phyloP scores from a whole-genome alignment of 2,888 invertebrate genomes.

The Drosophila macrospina region DNA sequence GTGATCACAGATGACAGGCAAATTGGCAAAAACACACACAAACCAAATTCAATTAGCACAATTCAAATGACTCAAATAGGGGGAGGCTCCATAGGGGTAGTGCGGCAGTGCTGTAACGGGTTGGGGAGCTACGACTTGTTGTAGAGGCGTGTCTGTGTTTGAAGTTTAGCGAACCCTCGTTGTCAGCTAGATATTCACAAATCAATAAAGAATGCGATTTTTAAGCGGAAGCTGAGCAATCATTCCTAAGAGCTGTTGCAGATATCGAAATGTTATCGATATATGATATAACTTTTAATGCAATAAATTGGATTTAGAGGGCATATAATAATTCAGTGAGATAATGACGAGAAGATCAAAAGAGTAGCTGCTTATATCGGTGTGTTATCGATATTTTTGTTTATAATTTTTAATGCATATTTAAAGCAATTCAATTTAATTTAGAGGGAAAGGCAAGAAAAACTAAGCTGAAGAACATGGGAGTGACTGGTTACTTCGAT shows the following conservation, averaged over 20 bases:
- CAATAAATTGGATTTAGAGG: too few species aligned
- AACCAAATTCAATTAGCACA: conserved; percentile 64
- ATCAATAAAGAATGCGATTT: neutral
- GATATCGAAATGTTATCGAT: neutral
- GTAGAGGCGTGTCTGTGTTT: neutral
- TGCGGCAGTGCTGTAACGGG: neutral
- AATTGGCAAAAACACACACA: conserved; percentile 38
- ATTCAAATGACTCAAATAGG: conserved; percentile 31
- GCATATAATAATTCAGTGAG: too few species aligned
- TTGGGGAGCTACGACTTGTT: neutral
- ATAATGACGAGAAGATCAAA: too few species aligned
- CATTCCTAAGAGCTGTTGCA: neutral
- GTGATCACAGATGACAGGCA: conserved; percentile 61
- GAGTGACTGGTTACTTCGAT: too few species aligned
- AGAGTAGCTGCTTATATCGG: too few species aligned
- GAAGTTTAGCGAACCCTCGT: conserved; percentile 1
- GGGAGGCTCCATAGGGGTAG: neutral
- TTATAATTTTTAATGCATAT: too few species aligned
- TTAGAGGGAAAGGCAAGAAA: too few species aligned
- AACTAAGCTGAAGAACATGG: too few species aligned
- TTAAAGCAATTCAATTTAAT: too few species aligned
- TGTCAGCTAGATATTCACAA: conserved; percentile 4
- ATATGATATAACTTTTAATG: neutral
- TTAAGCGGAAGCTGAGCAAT: too few species aligned
- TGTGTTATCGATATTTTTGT: too few species aligned